These are phyloP conservation scores for Pyrgilauda ruficollis DNA, from an alignment of 2,113 vertebrate genomes.

Conservation along the genomic window DNA sequence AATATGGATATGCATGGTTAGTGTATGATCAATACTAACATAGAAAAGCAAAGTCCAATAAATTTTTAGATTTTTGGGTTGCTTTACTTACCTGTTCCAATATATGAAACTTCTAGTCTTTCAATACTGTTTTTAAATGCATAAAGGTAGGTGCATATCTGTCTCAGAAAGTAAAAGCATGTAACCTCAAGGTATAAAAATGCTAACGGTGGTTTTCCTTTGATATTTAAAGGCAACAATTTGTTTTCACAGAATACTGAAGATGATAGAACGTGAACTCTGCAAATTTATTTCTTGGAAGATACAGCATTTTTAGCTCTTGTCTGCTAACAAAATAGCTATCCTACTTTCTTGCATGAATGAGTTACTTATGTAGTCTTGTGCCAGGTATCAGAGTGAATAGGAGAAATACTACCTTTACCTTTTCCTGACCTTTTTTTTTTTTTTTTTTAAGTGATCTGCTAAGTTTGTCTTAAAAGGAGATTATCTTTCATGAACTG, in stretches of 20 bases:
- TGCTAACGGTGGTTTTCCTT: constrained; percentile 6
- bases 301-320: not conserved
- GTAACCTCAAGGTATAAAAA: not conserved
- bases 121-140: constrained; percentile 24
- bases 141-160: constrained; percentile 55
- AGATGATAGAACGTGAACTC: not conserved
- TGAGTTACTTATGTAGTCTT: not conserved
- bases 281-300: not conserved
- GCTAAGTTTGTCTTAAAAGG: not conserved
- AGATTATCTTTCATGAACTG: not conserved
- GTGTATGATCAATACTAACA: constrained; percentile 33
- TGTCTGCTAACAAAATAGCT: not conserved
- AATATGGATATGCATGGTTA: constrained; percentile 50
- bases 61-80: constrained; percentile 35
- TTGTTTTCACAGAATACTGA: constrained; percentile 33
- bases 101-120: not conserved
- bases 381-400: not conserved
- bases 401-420: not conserved
- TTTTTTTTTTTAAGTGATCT: not conserved
- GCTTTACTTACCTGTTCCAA: constrained; percentile 14
- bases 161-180: not conserved
- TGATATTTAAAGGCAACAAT: not conserved
- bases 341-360: not conserved
- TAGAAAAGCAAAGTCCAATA: constrained; percentile 21
- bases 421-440: not conserved